A percentile compares a stretch with the other conserved stretches of the same genome.
Conservation (phyloP, 2,888 invertebrate genomes). For the Drosophila birchii region DNA sequence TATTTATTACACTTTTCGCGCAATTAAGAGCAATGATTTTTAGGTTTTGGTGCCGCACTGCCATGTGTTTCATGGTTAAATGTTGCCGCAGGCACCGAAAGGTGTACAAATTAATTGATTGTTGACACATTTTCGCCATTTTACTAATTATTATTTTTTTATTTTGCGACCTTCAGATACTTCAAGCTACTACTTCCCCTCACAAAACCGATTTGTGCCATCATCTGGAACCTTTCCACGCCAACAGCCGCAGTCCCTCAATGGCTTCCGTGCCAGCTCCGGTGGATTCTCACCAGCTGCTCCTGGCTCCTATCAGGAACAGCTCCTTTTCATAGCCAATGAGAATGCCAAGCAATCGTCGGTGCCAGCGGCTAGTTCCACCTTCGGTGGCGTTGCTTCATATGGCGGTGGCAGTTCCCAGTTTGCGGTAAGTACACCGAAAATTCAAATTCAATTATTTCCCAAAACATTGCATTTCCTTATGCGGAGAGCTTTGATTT, state of each 20-base stretch:
- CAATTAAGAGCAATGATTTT: conserved; percentile 70
- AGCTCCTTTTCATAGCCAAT: conserved; percentile 81
- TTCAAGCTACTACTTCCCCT: conserved; percentile 82
- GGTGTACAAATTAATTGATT: conserved; percentile 52
- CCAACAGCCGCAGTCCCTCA: conserved; percentile 58
- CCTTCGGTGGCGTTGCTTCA: conserved; percentile 74
- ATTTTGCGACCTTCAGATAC: conserved; percentile 71
- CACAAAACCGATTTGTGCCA: conserved; percentile 84
- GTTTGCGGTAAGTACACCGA: conserved; percentile 61
- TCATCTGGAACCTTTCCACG: conserved; percentile 78
- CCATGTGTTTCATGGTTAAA: conserved; percentile 61
- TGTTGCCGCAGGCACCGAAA: conserved; percentile 41
- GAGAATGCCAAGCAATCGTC: conserved; percentile 63
- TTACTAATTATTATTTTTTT: conserved; percentile 14
- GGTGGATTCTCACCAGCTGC: conserved; percentile 62
- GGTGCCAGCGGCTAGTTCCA: conserved; percentile 41
- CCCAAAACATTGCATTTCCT: conserved; percentile 45
- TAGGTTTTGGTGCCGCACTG: conserved; percentile 21
- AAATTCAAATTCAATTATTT: conserved; percentile 42
- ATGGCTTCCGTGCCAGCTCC: conserved; percentile 51
- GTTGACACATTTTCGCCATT: conserved; percentile 54
- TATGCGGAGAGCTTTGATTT: conserved; percentile 28
- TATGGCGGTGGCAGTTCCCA: conserved; percentile 68
- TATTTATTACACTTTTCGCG: conserved; percentile 71
- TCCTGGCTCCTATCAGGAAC: conserved; percentile 83